Evolutionary conservation across 2,888 invertebrate genomes (phyloP).

Genomic region (Catocala fraxini): DNA sequence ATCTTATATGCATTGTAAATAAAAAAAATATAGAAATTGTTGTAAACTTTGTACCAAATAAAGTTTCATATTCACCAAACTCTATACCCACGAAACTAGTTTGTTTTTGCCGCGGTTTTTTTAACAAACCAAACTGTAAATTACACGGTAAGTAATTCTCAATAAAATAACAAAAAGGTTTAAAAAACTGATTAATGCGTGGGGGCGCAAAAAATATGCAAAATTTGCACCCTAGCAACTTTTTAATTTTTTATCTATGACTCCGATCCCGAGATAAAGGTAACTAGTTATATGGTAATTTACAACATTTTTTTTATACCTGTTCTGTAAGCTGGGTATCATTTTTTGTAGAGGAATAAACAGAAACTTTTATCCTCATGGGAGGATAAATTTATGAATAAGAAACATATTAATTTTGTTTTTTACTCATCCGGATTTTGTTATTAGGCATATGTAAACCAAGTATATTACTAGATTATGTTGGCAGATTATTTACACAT

Average conservation of each 20-base stretch:
- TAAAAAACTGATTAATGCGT: constrained; percentile 41
- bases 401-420: constrained; percentile 1
- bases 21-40: neutral
- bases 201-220: constrained; percentile 53
- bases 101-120: constrained; percentile 17
- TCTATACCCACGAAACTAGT: constrained; percentile 22
- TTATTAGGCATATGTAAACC: no score
- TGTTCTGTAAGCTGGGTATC: constrained; percentile 6
- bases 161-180: constrained; percentile 36
- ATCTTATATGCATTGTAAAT: no score
- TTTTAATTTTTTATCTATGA: constrained; percentile 38
- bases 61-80: constrained; percentile 13
- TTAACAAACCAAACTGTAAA: constrained; percentile 60
- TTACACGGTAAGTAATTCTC: constrained; percentile 69
- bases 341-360: constrained; percentile 17
- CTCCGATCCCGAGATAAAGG: constrained; percentile 72
- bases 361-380: neutral
- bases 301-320: constrained; percentile 55
- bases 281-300: constrained; percentile 69
- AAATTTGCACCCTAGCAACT: constrained; percentile 38
- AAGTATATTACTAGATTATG: no score
- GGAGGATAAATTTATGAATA: constrained; percentile 1
- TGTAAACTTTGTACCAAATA: constrained; percentile 7
- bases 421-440: neutral
- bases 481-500: no score